Evolutionary conservation across 1,140 invertebrate species (phyloP), one percentile per base, ranked within the genome.

Genomic region (Sitodiplosis mosellana): DNA sequence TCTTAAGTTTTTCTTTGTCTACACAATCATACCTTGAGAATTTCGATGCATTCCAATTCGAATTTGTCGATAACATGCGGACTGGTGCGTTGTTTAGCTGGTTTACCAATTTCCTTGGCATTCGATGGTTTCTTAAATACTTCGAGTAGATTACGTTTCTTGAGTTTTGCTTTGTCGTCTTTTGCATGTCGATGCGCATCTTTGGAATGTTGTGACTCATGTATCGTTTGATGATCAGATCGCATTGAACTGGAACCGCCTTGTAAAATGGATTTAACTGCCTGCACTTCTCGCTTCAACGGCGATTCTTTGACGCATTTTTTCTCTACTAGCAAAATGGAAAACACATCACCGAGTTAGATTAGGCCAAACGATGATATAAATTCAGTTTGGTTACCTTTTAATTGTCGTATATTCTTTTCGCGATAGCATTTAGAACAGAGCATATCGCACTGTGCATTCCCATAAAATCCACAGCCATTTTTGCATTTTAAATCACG

Each of bases 381-480:
- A n/a, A n/a, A n/a, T n/a, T n/a, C n/a, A n/a, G n/a, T n/a, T n/a
- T n/a, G n/a, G 18, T 57, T 55, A 61, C 59, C 62, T 59, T 55
- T 68, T 56, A 69, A 68, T 27, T 71, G 68, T 20, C 78, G 71
- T 58, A 78, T 75, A 53, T 81, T 66, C 51, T 77, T 72, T 55
- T 82, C 76, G 40, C 80, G 69, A 56, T 84, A 77, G 61, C 83
- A 99, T 68, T 92, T 85, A 20, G 93, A 97, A 64, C 95, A 99
- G 61, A 92, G 93, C 14, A 92, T 75, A 61, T 92, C 81, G 86
- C 93, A 98, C 60, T 93, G 85, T 27, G 87, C 85, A 68, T 96
- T 98, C 17, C 95, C 94, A 66, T 84, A 99, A 72, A 80, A 98
- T 49, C 90, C 91, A 71, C 93, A 98, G 14, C 88, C 86, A 67